These are phyloP conservation scores for Ectropis crepuscularia DNA, from an alignment of 2,888 invertebrate genomes.

Conservation along the genomic window DNA sequence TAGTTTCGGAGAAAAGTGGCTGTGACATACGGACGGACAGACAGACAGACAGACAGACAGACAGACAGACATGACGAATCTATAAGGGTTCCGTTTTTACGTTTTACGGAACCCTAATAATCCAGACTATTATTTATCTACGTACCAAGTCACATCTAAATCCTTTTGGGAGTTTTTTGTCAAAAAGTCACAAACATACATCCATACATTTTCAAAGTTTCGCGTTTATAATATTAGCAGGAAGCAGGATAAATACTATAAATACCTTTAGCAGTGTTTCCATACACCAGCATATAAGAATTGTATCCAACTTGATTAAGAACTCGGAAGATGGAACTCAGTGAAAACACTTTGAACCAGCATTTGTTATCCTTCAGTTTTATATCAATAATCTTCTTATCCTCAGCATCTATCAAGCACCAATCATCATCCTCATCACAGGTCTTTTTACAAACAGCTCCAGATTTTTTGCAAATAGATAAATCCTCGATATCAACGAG, in stretches of 20 bases:
- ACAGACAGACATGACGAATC: too few species aligned
- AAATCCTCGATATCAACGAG: constrained; percentile 63
- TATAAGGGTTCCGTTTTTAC: too few species aligned
- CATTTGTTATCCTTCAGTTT: constrained; percentile 47
- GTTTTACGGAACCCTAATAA: too few species aligned
- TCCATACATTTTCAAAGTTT: too few species aligned
- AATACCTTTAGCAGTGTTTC: constrained; percentile 88
- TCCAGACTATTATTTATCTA: too few species aligned
- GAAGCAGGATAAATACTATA: background rate
- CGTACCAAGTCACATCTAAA: too few species aligned
- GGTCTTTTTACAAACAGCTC: constrained; percentile 38
- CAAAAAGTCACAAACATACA: too few species aligned
- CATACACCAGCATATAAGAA: constrained; percentile 86
- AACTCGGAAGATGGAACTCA: constrained; percentile 78
- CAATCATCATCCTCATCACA: constrained; percentile 54
- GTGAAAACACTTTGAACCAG: constrained; percentile 76
- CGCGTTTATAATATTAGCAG: too few species aligned
- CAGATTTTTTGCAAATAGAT: constrained; percentile 46
- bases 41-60: too few species aligned
- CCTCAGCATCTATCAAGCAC: constrained; percentile 50
- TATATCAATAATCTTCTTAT: constrained; percentile 41
- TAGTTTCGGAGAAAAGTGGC: too few species aligned
- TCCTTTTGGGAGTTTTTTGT: too few species aligned
- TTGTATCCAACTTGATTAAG: constrained; percentile 55
- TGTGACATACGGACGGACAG: too few species aligned